Conservation (phyloP, 2,888 invertebrate genomes). For the Lasioglossum pauxillum region DNA sequence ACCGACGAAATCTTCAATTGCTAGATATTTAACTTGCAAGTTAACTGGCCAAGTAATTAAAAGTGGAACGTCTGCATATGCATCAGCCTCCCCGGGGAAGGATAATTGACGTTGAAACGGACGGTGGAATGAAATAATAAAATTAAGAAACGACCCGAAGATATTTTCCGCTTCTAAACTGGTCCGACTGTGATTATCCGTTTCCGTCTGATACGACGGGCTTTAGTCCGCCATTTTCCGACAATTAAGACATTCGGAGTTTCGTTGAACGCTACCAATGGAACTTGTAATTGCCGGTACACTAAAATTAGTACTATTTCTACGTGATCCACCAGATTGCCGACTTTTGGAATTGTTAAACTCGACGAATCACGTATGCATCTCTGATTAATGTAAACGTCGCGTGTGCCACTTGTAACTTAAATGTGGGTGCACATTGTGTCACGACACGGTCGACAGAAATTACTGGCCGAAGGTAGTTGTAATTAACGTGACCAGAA, state of each 20-base stretch:
- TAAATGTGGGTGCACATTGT: slow-evolving; percentile 8
- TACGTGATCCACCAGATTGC: not conserved
- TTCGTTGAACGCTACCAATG: not conserved
- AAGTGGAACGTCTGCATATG: not conserved
- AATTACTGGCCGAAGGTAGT: slow-evolving; percentile 17
- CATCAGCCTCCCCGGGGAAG: not conserved
- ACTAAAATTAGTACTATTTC: not conserved
- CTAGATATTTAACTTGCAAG: slow-evolving; percentile 3
- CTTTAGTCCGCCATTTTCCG: not conserved
- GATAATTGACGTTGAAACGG: not conserved
- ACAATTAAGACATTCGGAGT: not conserved
- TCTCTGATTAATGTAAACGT: slow-evolving; percentile 39
- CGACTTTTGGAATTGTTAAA: not conserved
- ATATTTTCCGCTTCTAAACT: not conserved
- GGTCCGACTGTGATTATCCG: not conserved
- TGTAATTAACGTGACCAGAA: slow-evolving; percentile 30
- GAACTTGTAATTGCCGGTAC: not conserved
- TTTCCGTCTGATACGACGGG: not conserved
- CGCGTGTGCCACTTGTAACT: slow-evolving; percentile 25
- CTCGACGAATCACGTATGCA: not conserved
- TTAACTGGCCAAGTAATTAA: slow-evolving; percentile 7
- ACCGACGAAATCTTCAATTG: slow-evolving; percentile 6
- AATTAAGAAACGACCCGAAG: not conserved
- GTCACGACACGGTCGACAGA: not conserved
- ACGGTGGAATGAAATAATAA: not conserved